Evolutionary conservation across 2,797 vertebrate genomes (phyloP), one percentile per base, ranked within the genome.

Genomic region (Syngnathus rostellatus): DNA sequence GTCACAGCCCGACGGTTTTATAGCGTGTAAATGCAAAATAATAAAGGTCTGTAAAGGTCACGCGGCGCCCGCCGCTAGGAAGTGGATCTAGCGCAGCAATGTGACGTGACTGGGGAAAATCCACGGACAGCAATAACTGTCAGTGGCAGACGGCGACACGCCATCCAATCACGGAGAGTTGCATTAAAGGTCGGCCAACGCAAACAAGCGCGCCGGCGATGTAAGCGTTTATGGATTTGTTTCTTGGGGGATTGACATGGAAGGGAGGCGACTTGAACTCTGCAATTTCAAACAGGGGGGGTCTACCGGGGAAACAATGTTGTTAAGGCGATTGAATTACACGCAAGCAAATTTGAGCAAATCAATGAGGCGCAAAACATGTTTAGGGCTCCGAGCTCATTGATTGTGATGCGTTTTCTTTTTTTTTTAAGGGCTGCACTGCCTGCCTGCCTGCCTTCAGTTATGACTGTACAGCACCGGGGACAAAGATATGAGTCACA

Each of bases 161-260:
- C 71, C 54, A 41, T 80, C 68, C 46, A 57, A 41, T 64, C 59
- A 63, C 54, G 66, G 38, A n/a, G 62, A 72, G 70, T 66, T 63
- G 61, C 66, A 66, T 66, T 79, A 78, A 65, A 85, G 73, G 83
- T 87, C 81, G 81, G 54, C 72, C 55, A 67, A 75, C 67, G 67
- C 81, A 86, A 88, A 58, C 48, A 78, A 69, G 19, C 11, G 12
- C 12, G 21, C 60, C 12, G n/a, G 23, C 41, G 43, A 68, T 58
- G 43, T 68, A 68, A 83, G 79, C 39, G 83, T 81, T 74, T 78
- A 88, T 83, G 54, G 83, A 89, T 88, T 80, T 72, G 62, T 69
- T 69, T 72, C 58, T 76, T 67, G 70, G 66, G 68, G 79, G 83
- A 71, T 72, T 81, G 77, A 62, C 73, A 75, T 67, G 46, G 46